phyloP scores from a whole-genome alignment of 2,888 invertebrate species.

The Sphaeridia pumilis region DNA sequence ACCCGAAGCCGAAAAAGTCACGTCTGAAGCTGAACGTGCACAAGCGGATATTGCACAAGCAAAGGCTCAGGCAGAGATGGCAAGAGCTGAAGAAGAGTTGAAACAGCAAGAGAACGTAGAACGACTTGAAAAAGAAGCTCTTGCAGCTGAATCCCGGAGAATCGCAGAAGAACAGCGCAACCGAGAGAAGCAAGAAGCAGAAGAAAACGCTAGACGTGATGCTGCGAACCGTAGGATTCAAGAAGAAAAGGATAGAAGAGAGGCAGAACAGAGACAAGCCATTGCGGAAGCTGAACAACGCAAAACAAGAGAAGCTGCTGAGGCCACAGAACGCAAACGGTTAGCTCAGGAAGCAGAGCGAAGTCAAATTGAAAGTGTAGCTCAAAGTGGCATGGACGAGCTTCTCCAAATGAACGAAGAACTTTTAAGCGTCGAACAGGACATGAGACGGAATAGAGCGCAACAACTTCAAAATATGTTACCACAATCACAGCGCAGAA shows the following conservation, averaged over 20 bases:
- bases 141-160: not conserved
- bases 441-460: slow-evolving; percentile 33
- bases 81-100: no score
- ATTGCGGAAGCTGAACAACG: slow-evolving; percentile 15
- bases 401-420: slow-evolving; percentile 25
- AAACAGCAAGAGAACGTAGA: slow-evolving; percentile 7
- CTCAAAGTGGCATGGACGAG: slow-evolving; percentile 28
- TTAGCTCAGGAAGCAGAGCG: slow-evolving; percentile 23
- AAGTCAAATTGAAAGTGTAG: slow-evolving; percentile 23
- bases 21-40: not conserved
- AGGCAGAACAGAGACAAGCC: slow-evolving; percentile 17
- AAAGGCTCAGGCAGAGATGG: not conserved
- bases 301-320: slow-evolving; percentile 11
- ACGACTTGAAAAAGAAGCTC: slow-evolving; percentile 8
- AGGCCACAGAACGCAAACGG: slow-evolving; percentile 29
- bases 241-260: slow-evolving; percentile 6
- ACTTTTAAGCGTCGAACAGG: slow-evolving; percentile 27
- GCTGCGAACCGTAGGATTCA: not conserved
- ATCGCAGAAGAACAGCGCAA: slow-evolving; percentile 10
- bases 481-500: slow-evolving; percentile 29
- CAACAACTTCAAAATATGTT: slow-evolving; percentile 29
- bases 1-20: not conserved
- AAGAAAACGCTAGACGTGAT: slow-evolving; percentile 9
- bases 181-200: slow-evolving; percentile 8
- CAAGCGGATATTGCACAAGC: not conserved